Evolutionary conservation across 2,888 invertebrate species (phyloP), one percentile per base, ranked within the genome.

Genomic region (Ischnus inquisitorius): DNA sequence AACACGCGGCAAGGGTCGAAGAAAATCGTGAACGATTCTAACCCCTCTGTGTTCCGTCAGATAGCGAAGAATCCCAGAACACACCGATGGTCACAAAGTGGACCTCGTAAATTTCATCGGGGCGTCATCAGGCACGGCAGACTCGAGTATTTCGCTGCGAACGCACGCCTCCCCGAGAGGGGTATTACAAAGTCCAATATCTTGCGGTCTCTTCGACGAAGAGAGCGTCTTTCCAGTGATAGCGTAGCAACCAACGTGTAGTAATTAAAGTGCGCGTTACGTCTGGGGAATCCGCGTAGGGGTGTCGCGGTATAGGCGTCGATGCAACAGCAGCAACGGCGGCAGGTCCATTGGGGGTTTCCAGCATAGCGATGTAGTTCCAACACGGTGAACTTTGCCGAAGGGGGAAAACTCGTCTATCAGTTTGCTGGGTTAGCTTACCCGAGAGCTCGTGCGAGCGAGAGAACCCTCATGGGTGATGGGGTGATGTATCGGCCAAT

Each of bases 401-500:
- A 41, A 64, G 57, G 64, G 67, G 41, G 46, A 68, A 46, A 72
- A 71, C 69, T 48, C 72, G 54, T 69, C 64, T 48, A 57, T 83
- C 79, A 46, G 54, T 39, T 64, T 28, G 64, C 64, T 64, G 34
- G 16, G 8, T 16, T 64, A 25, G 5, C 14, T 14, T 25, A 16
- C 16, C 28, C 14, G 25, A 39, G 22, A 16, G 41, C 22, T 78
- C 72, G 68, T 54, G 72, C 78, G 78, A 71, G 69, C 67, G 34
- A 43, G 68, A 78, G 82, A 84, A 83, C 76, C 86, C 88, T 88
- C 83, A 64, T 82, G 90, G 90, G 91, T 88, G 89, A 91, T 86
- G 88, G 89, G 87, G 90, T 92, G 91, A 92, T 91, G 88, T 91
- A 92, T 92, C 89, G 91, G 87, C 90, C 92, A 92, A 93, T 93